Conservation (phyloP, 1,140 invertebrate species). For the Zaprionus kolodkinae region DNA sequence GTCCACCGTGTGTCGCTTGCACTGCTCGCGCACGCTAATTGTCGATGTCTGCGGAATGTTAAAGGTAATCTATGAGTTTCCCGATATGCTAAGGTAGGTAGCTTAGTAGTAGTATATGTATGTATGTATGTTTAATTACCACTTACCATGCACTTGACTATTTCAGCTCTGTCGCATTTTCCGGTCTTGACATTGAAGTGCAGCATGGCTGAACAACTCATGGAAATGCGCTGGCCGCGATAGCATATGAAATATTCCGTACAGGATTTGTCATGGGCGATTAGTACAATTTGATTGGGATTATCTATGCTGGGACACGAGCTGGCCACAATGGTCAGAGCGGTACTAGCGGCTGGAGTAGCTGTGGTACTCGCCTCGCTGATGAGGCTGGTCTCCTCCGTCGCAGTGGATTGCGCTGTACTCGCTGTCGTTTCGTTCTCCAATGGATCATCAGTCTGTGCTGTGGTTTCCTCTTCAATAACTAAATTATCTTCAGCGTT, state of each 20-base stretch:
- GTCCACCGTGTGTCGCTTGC: constrained; percentile 63
- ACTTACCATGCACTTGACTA: constrained; percentile 70
- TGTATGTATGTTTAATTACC: background rate
- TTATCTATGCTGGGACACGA: constrained; percentile 63
- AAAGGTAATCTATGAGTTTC: background rate
- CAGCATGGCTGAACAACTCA: constrained; percentile 66
- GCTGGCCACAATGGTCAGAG: constrained; percentile 37
- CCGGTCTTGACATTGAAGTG: constrained; percentile 69
- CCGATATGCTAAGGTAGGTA: background rate
- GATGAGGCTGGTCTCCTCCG: background rate
- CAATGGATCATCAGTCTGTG: background rate
- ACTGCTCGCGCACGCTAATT: constrained; percentile 62
- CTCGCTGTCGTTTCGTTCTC: constrained; percentile 1
- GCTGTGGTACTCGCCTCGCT: background rate
- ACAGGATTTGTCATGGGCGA: constrained; percentile 69
- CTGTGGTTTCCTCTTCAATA: background rate
- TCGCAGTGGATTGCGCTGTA: background rate
- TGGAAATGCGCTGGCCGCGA: constrained; percentile 57
- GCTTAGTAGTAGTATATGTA: background rate
- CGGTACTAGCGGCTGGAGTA: background rate
- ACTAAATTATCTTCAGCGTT: background rate
- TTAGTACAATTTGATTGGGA: constrained; percentile 54
- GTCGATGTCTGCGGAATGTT: constrained; percentile 36
- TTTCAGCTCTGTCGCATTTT: constrained; percentile 76
- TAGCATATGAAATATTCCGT: constrained; percentile 77